phyloP scores from a whole-genome alignment of 1,140 invertebrate genomes.

The Oedothorax gibbosus region DNA sequence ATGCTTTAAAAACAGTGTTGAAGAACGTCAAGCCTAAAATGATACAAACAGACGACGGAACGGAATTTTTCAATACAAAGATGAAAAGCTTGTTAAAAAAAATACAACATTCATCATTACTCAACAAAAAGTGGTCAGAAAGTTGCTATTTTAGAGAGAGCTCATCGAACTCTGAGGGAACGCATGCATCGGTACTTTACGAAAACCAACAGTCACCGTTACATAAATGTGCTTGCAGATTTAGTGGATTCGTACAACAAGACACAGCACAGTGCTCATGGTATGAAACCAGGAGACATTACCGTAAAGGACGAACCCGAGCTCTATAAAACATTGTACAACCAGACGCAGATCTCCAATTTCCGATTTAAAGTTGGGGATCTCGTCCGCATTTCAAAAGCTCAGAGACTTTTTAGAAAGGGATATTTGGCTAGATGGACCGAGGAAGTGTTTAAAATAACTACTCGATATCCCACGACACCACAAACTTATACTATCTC shows the following conservation, averaged over 20 bases:
- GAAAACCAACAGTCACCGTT: not conserved
- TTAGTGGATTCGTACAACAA: not conserved
- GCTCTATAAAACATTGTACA: not conserved
- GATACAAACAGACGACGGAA: not conserved
- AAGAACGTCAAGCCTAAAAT: not conserved
- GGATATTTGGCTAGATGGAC: not conserved
- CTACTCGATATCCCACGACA: not conserved
- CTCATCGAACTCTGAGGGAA: not conserved
- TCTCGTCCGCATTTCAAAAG: slow-evolving; percentile 12
- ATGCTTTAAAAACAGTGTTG: not conserved
- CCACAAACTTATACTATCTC: not conserved
- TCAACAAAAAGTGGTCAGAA: not conserved
- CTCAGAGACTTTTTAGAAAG: not conserved
- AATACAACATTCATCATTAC: not conserved
- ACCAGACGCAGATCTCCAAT: not conserved
- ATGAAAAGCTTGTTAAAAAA: not conserved
- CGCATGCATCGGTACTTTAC: slow-evolving; percentile 3
- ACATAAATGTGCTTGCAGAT: not conserved
- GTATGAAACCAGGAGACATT: not conserved
- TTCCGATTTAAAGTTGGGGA: not conserved
- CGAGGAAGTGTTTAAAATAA: not conserved
- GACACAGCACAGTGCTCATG: not conserved
- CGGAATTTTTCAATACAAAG: not conserved
- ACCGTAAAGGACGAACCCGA: not conserved
- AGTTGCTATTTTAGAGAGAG: not conserved